A percentile compares a stretch with the other conserved stretches of the same genome.
Conservation (phyloP, 2,888 invertebrate genomes). For the Subacronicta megacephala region DNA sequence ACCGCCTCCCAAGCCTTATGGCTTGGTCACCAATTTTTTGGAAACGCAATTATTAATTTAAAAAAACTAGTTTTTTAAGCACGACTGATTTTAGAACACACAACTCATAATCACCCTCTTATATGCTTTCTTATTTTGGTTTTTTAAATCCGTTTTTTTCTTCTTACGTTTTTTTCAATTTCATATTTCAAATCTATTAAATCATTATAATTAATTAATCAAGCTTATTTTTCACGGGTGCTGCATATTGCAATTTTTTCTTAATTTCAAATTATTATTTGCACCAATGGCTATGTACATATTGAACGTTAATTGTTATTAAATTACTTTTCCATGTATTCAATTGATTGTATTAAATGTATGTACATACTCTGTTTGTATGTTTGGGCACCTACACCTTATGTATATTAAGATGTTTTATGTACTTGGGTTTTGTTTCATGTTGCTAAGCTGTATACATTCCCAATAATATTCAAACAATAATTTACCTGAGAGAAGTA, state of each 20-base stretch:
- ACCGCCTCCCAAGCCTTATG: no score
- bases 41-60: no score
- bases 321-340: slow-evolving; percentile 19
- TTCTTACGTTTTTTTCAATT: neutral
- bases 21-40: no score
- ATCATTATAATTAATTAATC: neutral
- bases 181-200: no score
- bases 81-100: no score
- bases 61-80: no score
- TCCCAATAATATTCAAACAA: slow-evolving; percentile 14
- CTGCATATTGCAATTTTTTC: neutral
- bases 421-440: neutral
- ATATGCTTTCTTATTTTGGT: neutral
- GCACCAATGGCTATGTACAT: slow-evolving; percentile 1
- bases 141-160: neutral
- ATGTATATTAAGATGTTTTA: slow-evolving; percentile 6
- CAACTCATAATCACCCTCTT: neutral
- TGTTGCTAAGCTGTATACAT: slow-evolving; percentile 18
- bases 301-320: slow-evolving; percentile 1
- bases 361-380: slow-evolving; percentile 6
- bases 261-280: slow-evolving; percentile 7
- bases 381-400: neutral
- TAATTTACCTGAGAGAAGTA: neutral
- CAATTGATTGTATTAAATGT: slow-evolving; percentile 9
- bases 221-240: neutral